These are phyloP conservation scores for Sceliomorpha sp. DNA, from an alignment of 2,888 invertebrate species.

Conservation along the genomic window DNA sequence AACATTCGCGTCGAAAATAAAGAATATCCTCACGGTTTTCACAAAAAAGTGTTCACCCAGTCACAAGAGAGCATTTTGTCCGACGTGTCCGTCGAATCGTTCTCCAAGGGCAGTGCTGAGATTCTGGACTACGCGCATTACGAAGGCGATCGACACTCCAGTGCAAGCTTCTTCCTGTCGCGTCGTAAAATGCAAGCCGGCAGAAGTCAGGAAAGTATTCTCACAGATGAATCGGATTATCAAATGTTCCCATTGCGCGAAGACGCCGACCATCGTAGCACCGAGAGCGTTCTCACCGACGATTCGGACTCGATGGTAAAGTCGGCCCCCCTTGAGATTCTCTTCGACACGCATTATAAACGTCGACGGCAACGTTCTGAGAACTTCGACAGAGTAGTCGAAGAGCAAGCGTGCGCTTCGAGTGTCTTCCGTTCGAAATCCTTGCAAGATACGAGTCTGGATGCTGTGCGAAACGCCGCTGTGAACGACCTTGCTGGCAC, in stretches of 20 bases:
- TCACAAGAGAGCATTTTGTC: slow-evolving; percentile 77
- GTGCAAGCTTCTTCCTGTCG: slow-evolving; percentile 91
- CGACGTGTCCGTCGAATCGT: slow-evolving; percentile 73
- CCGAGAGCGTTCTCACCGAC: slow-evolving; percentile 90
- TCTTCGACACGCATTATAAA: slow-evolving; percentile 83
- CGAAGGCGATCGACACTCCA: slow-evolving; percentile 80
- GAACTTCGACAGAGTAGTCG: slow-evolving; percentile 71
- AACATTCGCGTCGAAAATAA: slow-evolving; percentile 79
- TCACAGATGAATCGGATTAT: slow-evolving; percentile 87
- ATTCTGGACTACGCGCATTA: slow-evolving; percentile 70
- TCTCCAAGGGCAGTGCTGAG: slow-evolving; percentile 72
- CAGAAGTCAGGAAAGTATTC: slow-evolving; percentile 88
- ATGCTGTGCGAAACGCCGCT: slow-evolving; percentile 55
- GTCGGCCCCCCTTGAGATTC: slow-evolving; percentile 88
- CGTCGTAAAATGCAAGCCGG: slow-evolving; percentile 84
- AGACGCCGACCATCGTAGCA: slow-evolving; percentile 87
- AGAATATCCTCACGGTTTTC: slow-evolving; percentile 60
- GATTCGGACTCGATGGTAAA: slow-evolving; percentile 88
- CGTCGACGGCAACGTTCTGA: slow-evolving; percentile 78
- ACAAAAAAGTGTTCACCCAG: slow-evolving; percentile 64
- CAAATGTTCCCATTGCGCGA: slow-evolving; percentile 81
- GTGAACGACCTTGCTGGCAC: slow-evolving; percentile 41
- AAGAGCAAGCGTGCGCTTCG: slow-evolving; percentile 55
- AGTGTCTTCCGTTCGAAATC: slow-evolving; percentile 79
- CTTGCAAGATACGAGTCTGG: slow-evolving; percentile 77